Evolutionary conservation across 2,797 vertebrate species (phyloP).

Genomic region (Acanthiza pusilla): DNA sequence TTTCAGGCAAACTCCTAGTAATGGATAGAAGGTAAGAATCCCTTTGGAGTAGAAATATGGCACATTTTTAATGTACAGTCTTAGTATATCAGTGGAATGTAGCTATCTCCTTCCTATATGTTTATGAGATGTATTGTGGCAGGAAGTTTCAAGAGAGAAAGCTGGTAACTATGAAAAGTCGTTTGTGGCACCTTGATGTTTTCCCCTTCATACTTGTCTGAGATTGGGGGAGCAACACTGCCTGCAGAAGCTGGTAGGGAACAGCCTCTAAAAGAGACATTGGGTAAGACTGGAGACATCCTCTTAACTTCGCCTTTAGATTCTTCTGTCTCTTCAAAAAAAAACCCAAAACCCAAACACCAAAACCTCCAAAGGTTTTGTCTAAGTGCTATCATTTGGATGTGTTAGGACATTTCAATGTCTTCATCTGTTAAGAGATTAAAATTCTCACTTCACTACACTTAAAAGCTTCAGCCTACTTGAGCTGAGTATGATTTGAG

Average conservation of each 20-base stretch:
- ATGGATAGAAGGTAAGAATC: neutral
- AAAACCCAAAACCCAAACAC: neutral
- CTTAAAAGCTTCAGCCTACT: neutral
- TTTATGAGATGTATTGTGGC: neutral
- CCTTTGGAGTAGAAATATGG: neutral
- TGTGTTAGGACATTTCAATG: neutral
- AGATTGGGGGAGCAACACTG: neutral
- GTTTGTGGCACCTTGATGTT: neutral
- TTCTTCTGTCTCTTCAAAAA: neutral
- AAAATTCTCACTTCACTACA: neutral
- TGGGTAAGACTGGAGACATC: neutral
- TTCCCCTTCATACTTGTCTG: neutral
- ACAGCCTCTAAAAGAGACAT: neutral
- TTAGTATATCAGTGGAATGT: neutral
- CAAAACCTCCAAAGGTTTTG: neutral
- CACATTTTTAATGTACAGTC: neutral
- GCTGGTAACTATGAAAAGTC: neutral
- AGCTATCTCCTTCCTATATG: neutral
- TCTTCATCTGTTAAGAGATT: neutral
- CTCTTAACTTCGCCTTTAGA: neutral
- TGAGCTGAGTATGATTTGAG: neutral
- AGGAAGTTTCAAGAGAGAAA: neutral
- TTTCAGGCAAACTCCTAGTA: neutral
- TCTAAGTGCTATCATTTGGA: neutral
- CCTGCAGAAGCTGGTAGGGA: neutral